Base-by-base conservation (phyloP, 2,113 vertebrate species). In the Hucho hucho region DNA sequence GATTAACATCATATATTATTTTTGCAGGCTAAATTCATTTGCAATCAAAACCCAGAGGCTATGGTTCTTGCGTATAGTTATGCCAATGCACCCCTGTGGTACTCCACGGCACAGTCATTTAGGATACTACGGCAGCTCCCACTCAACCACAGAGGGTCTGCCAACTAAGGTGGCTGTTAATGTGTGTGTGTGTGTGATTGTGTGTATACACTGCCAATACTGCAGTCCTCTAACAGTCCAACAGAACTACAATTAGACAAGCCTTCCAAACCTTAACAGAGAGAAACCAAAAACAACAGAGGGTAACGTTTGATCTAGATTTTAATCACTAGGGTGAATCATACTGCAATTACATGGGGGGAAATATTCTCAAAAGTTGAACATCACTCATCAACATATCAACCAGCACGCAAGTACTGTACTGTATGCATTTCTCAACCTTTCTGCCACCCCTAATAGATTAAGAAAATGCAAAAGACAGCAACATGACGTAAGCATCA, bases 51-150 rank as follows among this genome's bases (percentile, higher is more conserved):
- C 49, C 75, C 68, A n/a, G 70, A 13, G 56, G 29, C 28, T 59
- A 58, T 37, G 29, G 28, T 61, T 63, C 6, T 63, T 24, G 56
- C 56, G 20, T 61, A 43, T 6, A 37, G 56, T 59, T 68, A 65
- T 14, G 25, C n/a, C 67, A 47, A 11, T 24, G n/a, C 37, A 24
- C 28, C 66, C 13, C 37, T 37, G 37, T 37, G 24, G 68, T 25
- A 69, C 24, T 28, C 68, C 76, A 78, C 63, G 82, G 83, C 64
- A 28, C 7, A 32, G 53, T 72, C 32, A 74, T 77, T 72, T 76
- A 2, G 25, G 63, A n/a, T 46, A 25, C 6, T 49, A 49, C 32
- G 64, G 58, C 64, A 67, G 67, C 49, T 75, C 76, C 6, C 74
- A 53, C 63, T 66, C 63, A 32, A 25, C 26, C 18, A 68, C 18